These are phyloP conservation scores for Gadus macrocephalus DNA, from an alignment of 2,113 vertebrate species.

Conservation along the genomic window DNA sequence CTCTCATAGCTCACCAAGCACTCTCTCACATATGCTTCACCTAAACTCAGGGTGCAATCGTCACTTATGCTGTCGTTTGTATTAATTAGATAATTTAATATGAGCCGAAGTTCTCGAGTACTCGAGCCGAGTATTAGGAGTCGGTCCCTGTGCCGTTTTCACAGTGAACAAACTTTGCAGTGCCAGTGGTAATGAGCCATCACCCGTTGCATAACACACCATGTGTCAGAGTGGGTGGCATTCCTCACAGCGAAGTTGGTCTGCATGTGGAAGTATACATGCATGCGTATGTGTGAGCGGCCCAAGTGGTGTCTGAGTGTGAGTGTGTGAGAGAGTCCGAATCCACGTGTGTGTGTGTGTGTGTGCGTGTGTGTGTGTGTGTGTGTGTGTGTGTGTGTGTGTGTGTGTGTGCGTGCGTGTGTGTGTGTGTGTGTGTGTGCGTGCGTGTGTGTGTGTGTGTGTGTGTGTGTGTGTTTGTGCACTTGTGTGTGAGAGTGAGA, in stretches of 20 bases:
- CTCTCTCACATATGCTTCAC: too few relatives aligned
- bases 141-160: constrained; percentile 75
- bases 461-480: too few relatives aligned
- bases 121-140: constrained; percentile 58
- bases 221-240: constrained; percentile 75
- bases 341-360: not conserved
- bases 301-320: constrained; percentile 4
- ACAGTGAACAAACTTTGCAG: constrained; percentile 73
- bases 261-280: constrained; percentile 15
- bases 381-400: constrained; percentile 4
- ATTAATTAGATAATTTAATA: constrained; percentile 65
- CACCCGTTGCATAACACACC: constrained; percentile 77
- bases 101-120: constrained; percentile 48
- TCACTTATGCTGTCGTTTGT: constrained; percentile 21
- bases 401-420: not conserved
- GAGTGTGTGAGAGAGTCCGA: not conserved
- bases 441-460: too few relatives aligned
- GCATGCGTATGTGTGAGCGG: not conserved
- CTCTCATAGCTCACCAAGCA: too few relatives aligned
- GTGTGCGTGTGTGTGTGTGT: constrained; percentile 6
- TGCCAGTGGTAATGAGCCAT: constrained; percentile 78
- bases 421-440: not conserved
- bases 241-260: constrained; percentile 34
- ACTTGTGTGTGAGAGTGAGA: too few relatives aligned
- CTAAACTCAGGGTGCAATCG: too few relatives aligned